Evolutionary conservation across 2,113 vertebrate genomes (phyloP), one percentile per base, ranked within the genome.

Genomic region (Oxygymnocypris stewartii): DNA sequence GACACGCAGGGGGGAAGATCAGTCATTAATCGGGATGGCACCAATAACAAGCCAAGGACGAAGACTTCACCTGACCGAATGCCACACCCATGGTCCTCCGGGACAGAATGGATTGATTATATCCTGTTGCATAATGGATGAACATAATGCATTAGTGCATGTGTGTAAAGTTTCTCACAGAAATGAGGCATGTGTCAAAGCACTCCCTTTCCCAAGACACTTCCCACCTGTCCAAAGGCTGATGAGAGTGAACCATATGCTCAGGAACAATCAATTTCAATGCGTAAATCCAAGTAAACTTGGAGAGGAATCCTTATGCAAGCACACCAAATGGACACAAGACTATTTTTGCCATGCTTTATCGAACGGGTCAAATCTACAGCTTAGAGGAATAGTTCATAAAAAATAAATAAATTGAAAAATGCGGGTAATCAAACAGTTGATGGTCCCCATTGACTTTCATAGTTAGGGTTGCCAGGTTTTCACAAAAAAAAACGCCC

Each of bases 1-100:
- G 51, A 57, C 47, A 74, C 28, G 57, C 40, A 35, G 63, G 63
- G 51, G 78, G 78, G 51, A 16, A 31, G 63, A 71, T 65, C 65
- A 37, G 51, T 81, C 78, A 86, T 81, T 86, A 81, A 81, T 86
- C 78, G 51, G 85, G 51, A 73, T 73, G 85, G 35, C 78, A 86
- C 51, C 67, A 76, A 79, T 78, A 49, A 57, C 85, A 57, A 35
- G 4, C 8, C 85, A 80, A 86, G 78, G 85, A 81, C 85, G n/a
- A 80, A 79, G 75, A 79, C 23, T 44, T 18, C 5, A 74, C 59
- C 61, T 69, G 31, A 67, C 54, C 28, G 49, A 74, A 8, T 59
- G 40, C 67, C 54, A 65, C 79, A n/a, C 20, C 79, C 54, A 77
- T 42, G 23, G 65, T 86, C 76, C 81, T 61, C 14, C 75, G 81